These are phyloP conservation scores for Austrofundulus limnaeus DNA, from an alignment of 2,113 vertebrate genomes.

Conservation along the genomic window DNA sequence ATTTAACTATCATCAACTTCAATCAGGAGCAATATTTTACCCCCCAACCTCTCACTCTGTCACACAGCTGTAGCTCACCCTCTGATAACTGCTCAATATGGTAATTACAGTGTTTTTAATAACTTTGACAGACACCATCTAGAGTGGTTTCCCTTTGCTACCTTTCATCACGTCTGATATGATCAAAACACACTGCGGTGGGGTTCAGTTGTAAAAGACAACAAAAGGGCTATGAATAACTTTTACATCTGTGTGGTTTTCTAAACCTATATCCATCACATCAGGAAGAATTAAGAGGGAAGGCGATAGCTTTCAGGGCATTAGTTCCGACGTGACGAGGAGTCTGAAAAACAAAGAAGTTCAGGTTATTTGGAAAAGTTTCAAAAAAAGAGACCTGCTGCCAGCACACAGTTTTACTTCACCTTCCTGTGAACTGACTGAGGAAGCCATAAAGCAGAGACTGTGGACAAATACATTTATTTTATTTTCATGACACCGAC, in stretches of 20 bases:
- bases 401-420: constrained; percentile 36
- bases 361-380: constrained; percentile 30
- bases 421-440: constrained; percentile 54
- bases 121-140: constrained; percentile 16
- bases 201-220: neutral
- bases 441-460: neutral
- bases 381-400: constrained; percentile 29
- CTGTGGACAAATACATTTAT: no score
- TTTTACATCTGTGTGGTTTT: neutral
- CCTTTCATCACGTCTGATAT: neutral
- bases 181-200: neutral
- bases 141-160: neutral
- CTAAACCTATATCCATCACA: neutral
- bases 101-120: constrained; percentile 31
- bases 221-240: no score
- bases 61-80: neutral
- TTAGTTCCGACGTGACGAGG: constrained; percentile 32
- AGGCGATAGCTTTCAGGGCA: constrained; percentile 11
- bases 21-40: neutral
- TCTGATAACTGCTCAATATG: constrained; percentile 3
- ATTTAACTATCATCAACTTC: constrained; percentile 11
- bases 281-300: neutral
- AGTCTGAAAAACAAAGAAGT: constrained; percentile 19
- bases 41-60: neutral
- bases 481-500: no score